These are phyloP conservation scores for Nomada ferruginata DNA, from an alignment of 2,888 invertebrate species.

Conservation along the genomic window DNA sequence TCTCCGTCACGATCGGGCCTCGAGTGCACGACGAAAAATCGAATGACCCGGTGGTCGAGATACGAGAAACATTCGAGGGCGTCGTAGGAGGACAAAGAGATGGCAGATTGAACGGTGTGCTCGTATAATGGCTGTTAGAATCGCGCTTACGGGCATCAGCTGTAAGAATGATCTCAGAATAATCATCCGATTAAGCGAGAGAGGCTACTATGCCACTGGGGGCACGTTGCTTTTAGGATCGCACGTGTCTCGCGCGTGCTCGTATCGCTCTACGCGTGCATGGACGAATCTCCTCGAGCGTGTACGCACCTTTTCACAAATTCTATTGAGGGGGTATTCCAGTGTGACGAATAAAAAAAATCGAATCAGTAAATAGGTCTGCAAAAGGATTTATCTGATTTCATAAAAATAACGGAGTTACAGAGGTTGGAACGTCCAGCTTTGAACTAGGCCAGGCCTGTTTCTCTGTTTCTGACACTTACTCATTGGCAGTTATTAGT, in stretches of 20 bases:
- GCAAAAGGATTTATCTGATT: no score
- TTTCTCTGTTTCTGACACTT: no score
- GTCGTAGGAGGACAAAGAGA: conserved; percentile 38
- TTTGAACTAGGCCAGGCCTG: no score
- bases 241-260: conserved; percentile 47
- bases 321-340: no score
- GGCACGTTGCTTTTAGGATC: conserved; percentile 61
- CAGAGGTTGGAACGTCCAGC: no score
- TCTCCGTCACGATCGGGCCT: no score
- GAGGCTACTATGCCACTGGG: conserved; percentile 75
- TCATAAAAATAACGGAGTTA: no score
- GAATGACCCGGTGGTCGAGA: neutral
- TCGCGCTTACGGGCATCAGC: conserved; percentile 66
- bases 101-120: conserved; percentile 47
- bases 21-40: neutral
- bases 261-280: conserved; percentile 10
- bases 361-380: no score
- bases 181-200: conserved; percentile 81
- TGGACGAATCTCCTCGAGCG: neutral
- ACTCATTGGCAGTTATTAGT: no score
- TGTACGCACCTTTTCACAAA: no score
- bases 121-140: conserved; percentile 61
- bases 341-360: no score
- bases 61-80: conserved; percentile 2
- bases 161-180: conserved; percentile 81